phyloP scores from a whole-genome alignment of 2,797 vertebrate species.

The Eulemur rubriventer region DNA sequence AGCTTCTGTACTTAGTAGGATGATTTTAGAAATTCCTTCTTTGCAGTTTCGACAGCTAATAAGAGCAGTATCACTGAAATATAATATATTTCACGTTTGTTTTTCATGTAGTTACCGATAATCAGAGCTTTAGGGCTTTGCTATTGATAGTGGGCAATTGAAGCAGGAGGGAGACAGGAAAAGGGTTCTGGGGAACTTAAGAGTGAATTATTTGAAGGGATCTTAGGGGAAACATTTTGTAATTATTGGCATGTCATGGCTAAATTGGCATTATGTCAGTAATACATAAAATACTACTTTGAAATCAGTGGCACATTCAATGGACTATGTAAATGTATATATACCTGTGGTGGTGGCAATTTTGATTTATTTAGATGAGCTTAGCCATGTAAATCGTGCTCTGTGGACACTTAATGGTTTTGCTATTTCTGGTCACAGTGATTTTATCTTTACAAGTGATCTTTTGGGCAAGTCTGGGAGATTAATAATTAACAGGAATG shows the following conservation, averaged over 20 bases:
- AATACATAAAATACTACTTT: not conserved
- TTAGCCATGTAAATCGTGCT: not conserved
- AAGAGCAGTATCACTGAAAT: not conserved
- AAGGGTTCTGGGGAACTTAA: not conserved
- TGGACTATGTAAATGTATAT: not conserved
- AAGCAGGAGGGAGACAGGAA: not conserved
- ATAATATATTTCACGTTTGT: not conserved
- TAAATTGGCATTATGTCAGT: constrained; percentile 8
- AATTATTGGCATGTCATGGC: not conserved
- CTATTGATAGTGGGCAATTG: not conserved
- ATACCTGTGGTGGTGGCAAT: not conserved
- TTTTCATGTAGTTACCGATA: not conserved
- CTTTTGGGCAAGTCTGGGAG: constrained; percentile 20
- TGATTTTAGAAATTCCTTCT: constrained; percentile 1
- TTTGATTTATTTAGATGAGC: not conserved
- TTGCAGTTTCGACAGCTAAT: not conserved
- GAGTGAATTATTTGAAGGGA: not conserved
- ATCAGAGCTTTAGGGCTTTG: not conserved
- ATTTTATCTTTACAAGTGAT: constrained; percentile 41
- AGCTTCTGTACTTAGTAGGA: not conserved
- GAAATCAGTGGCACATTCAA: not conserved
- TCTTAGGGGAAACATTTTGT: not conserved
- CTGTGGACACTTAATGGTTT: not conserved
- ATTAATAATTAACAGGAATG: constrained; percentile 57
- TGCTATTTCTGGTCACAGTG: not conserved